Conservation (phyloP, 1,140 invertebrate genomes). For the Leptopilina clavipes region DNA sequence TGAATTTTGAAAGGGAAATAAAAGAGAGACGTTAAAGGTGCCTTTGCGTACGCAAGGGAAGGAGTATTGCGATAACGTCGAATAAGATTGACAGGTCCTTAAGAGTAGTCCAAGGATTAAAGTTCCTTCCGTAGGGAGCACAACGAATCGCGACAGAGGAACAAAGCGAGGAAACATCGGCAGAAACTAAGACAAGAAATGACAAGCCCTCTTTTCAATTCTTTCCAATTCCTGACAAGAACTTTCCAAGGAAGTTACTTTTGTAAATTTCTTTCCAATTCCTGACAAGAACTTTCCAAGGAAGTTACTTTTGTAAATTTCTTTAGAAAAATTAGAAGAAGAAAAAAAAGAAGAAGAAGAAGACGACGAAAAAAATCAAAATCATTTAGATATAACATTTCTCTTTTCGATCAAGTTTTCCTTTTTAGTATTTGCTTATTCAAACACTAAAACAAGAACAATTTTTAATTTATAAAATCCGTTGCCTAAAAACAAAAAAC, state of each 20-base stretch:
- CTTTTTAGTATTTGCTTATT: no score
- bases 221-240: slow-evolving; percentile 21
- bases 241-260: background rate
- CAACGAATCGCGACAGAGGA: background rate
- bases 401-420: no score
- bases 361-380: no score
- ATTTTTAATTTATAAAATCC: no score
- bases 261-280: background rate
- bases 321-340: background rate
- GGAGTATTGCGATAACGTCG: slow-evolving; percentile 14
- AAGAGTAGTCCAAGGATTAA: slow-evolving; percentile 14
- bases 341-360: no score
- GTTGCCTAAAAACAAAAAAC: background rate
- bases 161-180: background rate
- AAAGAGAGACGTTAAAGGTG: background rate
- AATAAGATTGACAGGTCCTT: slow-evolving; percentile 30
- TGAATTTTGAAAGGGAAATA: slow-evolving; percentile 14
- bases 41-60: background rate
- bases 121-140: slow-evolving; percentile 21
- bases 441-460: no score
- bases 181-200: slow-evolving; percentile 22
- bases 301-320: background rate
- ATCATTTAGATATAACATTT: no score
- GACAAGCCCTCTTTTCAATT: slow-evolving; percentile 5
- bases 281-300: slow-evolving; percentile 7